Percentiles rank a stretch among this genome's conserved stretches.
These are phyloP conservation scores for Lateolabrax maculatus DNA, from an alignment of 2,797 vertebrate species.

Conservation along the genomic window DNA sequence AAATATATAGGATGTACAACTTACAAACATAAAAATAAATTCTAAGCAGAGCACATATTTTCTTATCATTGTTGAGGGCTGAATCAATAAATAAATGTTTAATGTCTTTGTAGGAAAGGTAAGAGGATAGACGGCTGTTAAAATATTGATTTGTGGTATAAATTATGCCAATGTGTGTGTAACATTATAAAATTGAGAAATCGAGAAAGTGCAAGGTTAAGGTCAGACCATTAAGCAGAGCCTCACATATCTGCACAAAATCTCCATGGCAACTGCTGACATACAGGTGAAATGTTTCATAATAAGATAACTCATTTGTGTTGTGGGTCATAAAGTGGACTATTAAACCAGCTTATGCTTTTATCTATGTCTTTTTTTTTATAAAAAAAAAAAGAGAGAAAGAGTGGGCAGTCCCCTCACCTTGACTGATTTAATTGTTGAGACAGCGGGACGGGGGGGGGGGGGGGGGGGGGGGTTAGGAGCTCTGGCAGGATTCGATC, in stretches of 20 bases:
- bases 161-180: constrained; percentile 60
- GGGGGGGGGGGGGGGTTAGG: constrained; percentile 35
- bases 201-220: constrained; percentile 73
- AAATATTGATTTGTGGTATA: constrained; percentile 68
- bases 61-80: background rate
- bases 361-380: constrained; percentile 34
- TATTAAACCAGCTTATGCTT: constrained; percentile 41
- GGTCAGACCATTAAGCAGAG: constrained; percentile 73
- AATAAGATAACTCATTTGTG: constrained; percentile 60
- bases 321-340: constrained; percentile 57
- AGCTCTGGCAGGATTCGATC: constrained; percentile 53
- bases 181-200: constrained; percentile 61
- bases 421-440: constrained; percentile 74
- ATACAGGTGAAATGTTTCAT: constrained; percentile 73
- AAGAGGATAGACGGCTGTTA: constrained; percentile 44
- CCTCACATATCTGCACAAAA: constrained; percentile 64
- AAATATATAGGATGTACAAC: constrained; percentile 25
- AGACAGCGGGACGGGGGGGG: constrained; percentile 52
- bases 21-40: background rate
- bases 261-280: constrained; percentile 80
- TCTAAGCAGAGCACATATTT: constrained; percentile 7
- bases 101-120: constrained; percentile 15
- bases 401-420: constrained; percentile 60
- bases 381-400: constrained; percentile 11
- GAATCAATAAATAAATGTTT: constrained; percentile 31